phyloP scores from a whole-genome alignment of 2,888 invertebrate species.

The Linnaemya vulpina region DNA sequence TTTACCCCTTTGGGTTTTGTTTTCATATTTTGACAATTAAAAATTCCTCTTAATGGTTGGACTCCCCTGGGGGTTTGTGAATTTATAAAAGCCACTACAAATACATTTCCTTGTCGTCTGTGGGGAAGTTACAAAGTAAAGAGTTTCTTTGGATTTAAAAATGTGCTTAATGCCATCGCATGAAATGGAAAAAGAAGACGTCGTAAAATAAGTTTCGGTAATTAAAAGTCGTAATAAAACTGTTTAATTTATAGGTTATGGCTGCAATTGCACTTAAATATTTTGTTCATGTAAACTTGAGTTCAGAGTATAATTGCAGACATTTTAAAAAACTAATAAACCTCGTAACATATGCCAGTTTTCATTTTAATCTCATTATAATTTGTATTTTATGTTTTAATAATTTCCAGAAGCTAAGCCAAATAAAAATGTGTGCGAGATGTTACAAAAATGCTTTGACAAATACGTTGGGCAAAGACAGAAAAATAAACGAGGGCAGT shows the following conservation, averaged over 20 bases:
- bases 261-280: neutral
- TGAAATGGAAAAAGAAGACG: slow-evolving; percentile 2
- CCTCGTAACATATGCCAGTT: no score
- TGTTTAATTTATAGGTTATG: slow-evolving; percentile 5
- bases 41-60: slow-evolving; percentile 40
- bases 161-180: neutral
- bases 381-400: no score
- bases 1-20: slow-evolving; percentile 6
- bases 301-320: no score
- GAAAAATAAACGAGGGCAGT: no score
- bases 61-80: slow-evolving; percentile 43
- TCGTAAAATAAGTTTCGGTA: slow-evolving; percentile 1
- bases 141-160: neutral
- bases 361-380: no score
- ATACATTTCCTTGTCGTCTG: neutral
- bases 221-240: slow-evolving; percentile 10
- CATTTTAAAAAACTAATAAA: no score
- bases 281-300: no score
- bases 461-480: no score
- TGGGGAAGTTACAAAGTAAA: slow-evolving; percentile 12
- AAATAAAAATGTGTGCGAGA: no score
- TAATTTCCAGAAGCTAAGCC: no score
- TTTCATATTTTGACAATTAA: slow-evolving; percentile 49
- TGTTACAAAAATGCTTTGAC: no score
- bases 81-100: slow-evolving; percentile 25